These are phyloP conservation scores for Andrena flavipes DNA, from an alignment of 2,888 invertebrate genomes.

Conservation along the genomic window DNA sequence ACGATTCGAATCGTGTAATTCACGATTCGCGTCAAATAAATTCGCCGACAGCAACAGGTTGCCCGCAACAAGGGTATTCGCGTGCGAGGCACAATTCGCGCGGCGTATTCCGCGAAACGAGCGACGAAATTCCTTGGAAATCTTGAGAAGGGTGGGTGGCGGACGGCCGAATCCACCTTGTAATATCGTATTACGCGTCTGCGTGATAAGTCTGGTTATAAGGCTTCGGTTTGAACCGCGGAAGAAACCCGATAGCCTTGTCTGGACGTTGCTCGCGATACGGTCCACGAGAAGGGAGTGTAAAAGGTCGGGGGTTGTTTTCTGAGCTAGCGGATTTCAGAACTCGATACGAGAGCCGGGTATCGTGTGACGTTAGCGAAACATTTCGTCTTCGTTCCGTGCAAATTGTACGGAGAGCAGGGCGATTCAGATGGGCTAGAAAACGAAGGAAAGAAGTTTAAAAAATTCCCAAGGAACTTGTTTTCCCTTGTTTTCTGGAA, in stretches of 20 bases:
- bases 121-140: conserved; percentile 10
- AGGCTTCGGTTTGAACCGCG: conserved; percentile 78
- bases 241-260: conserved; percentile 78
- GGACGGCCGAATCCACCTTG: conserved; percentile 7
- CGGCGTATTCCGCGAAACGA: not conserved
- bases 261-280: conserved; percentile 54
- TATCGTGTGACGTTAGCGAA: conserved; percentile 16
- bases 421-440: not conserved
- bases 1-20: not conserved
- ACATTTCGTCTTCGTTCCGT: not conserved
- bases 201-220: conserved; percentile 65
- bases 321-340: conserved; percentile 6
- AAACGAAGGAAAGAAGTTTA: not conserved
- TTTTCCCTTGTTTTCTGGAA: not conserved
- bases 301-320: conserved; percentile 34
- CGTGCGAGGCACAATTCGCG: conserved; percentile 9
- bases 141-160: not conserved
- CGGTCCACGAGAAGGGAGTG: conserved; percentile 28
- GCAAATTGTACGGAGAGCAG: not conserved
- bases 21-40: conserved; percentile 32
- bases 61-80: conserved; percentile 11
- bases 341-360: conserved; percentile 20
- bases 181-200: conserved; percentile 64
- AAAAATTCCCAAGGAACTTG: not conserved
- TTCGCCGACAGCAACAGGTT: conserved; percentile 43